These are phyloP conservation scores for Pelosia muscerda DNA, from an alignment of 2,888 invertebrate species.

Conservation along the genomic window DNA sequence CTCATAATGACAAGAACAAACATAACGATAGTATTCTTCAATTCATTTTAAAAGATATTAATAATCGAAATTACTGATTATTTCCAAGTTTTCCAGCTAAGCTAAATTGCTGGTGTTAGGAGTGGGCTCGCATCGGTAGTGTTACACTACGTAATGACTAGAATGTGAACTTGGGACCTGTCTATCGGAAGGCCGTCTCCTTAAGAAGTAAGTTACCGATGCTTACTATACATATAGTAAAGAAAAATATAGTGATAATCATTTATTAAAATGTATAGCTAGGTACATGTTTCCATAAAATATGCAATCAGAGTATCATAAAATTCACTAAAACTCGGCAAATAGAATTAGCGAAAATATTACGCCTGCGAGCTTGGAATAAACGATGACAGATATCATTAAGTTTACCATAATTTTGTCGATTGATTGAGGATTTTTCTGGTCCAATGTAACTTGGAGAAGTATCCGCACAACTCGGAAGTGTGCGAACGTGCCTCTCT, in stretches of 20 bases:
- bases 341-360: slow-evolving; percentile 39
- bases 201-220: too few species aligned
- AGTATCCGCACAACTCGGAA: slow-evolving; percentile 69
- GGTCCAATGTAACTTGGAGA: slow-evolving; percentile 55
- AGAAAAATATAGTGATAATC: neutral
- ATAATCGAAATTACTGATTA: too few species aligned
- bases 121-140: too few species aligned
- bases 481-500: slow-evolving; percentile 73
- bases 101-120: too few species aligned
- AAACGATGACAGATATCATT: slow-evolving; percentile 62
- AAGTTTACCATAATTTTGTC: slow-evolving; percentile 60
- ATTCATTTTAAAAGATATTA: too few species aligned
- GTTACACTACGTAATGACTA: too few species aligned
- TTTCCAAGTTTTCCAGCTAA: too few species aligned
- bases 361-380: slow-evolving; percentile 47
- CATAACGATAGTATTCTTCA: too few species aligned
- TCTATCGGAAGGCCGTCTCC: too few species aligned
- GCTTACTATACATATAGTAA: neutral
- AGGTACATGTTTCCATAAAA: neutral
- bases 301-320: neutral
- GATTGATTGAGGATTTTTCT: slow-evolving; percentile 64
- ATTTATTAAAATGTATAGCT: neutral
- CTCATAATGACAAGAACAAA: too few species aligned
- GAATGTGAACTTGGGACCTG: too few species aligned
- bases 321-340: slow-evolving; percentile 7